Base-by-base conservation (phyloP, 2,888 invertebrate genomes). In the Troides helena region DNA sequence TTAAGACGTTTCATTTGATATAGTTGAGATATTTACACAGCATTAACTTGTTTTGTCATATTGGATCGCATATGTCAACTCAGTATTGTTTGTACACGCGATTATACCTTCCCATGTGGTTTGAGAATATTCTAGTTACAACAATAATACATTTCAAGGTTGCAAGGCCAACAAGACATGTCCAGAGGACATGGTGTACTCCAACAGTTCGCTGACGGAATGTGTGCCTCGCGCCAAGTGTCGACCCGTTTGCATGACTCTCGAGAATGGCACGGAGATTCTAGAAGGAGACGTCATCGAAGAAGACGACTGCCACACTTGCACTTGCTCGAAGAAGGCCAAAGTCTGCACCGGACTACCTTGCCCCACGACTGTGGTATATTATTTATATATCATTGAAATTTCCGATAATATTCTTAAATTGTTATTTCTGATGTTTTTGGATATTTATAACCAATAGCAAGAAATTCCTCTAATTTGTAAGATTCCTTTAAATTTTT, bases 221-320 rank as follows among this genome's bases (percentile, higher is more conserved):
- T 98, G 98, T 81, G 95, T 98, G 7, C 95, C 97, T 0, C 94
- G 95, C 67, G 93, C 94, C 0, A 91, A 94, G 62, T 98, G 98
- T 84, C 94, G 94, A 73, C 95, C 95, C 0, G 86, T 95, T 1
- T 97, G 97, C 77, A 90, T 96, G 88, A 93, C 95, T 53, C 85
- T 95, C 23, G 78, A 78, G 0, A 94, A 96, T 68, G 96, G 95
- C 0, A 88, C 88, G 7, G 93, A 94, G 21, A 95, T 95, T 78
- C 94, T 95, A 68, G 98, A 98, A 85, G 97, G 97, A 0, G 97
- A 97, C 79, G 81, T 95, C 30, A 93, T 97, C 0, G 94, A 94
- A 72, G 94, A 95, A 72, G 97, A 97, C 81, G 94, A 93, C 0
- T 98, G 98, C 81, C 96, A 97, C 77, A 95, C 95, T 0, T 98